Base-by-base conservation (phyloP, 2,888 invertebrate species). In the Dione juno region DNA sequence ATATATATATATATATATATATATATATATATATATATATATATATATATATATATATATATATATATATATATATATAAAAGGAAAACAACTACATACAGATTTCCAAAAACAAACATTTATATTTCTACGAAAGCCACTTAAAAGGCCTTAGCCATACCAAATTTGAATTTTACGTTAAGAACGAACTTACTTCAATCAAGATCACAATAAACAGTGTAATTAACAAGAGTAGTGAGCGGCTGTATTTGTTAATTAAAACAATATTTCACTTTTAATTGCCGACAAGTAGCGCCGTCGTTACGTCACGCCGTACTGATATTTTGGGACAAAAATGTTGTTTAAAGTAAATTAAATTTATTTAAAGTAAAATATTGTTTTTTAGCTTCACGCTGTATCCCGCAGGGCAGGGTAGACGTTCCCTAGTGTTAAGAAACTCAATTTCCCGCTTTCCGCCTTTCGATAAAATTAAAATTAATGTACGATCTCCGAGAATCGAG, bases 181-280 rank as follows among this genome's bases (percentile, higher is more conserved):
- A 69, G 68, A 45, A 63, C 43, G 19, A 64, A 67, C 65, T 70
- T 59, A 43, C 65, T 64, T 73, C 70, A 74, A 74, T 75, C 76
- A 72, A 75, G 74, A 66, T 72, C 63, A 74, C 69, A 72, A 74
- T 75, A 76, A 78, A 77, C 77, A 78, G 74, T 67, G 73, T 70
- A 77, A 78, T 78, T 75, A 76, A 67, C 73, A 66, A 69, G 58
- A 75, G 74, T 74, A 74, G 75, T 76, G 74, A 73, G 75, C 71
- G 73, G 74, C 69, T 75, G 72, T 74, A 76, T 75, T 76, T 77
- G 76, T 76, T 78, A 78, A 78, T 78, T 77, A 78, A 78, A 77
- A 77, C 77, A 74, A 77, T 78, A 76, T 77, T 78, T 78, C 76
- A 78, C 76, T 74, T 75, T 76, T 76, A 77, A 78, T 77, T 76